Conservation (phyloP, 2,888 invertebrate species). For the Taphrorychus bicolor region DNA sequence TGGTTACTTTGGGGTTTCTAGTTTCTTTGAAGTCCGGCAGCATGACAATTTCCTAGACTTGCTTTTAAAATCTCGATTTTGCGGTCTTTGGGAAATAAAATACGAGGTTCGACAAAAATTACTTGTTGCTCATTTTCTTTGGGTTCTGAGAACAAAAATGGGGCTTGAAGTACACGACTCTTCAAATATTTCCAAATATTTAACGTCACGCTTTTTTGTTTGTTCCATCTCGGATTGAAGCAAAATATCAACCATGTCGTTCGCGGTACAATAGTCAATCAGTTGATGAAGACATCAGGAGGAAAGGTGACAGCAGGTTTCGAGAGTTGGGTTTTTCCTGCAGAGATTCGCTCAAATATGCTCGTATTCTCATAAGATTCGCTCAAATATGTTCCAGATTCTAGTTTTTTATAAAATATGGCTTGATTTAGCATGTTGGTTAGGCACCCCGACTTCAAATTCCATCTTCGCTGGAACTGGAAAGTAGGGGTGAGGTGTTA, state of each 20-base stretch:
- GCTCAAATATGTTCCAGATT: constrained; percentile 18
- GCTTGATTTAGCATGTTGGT: constrained; percentile 16
- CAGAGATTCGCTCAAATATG: constrained; percentile 41
- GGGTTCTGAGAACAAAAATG: no score
- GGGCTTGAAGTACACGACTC: neutral
- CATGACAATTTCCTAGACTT: no score
- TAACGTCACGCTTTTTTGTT: constrained; percentile 10
- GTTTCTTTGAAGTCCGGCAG: no score
- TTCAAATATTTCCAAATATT: neutral
- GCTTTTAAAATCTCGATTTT: no score
- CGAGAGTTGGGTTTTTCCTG: constrained; percentile 44
- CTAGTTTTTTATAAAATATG: constrained; percentile 12
- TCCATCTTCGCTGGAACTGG: neutral
- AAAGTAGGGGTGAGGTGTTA: neutral
- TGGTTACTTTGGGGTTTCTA: neutral
- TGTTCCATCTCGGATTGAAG: constrained; percentile 32
- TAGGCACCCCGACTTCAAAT: no score
- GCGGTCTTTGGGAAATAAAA: no score
- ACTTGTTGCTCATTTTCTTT: no score
- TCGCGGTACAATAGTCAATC: constrained; percentile 43
- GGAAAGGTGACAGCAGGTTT: constrained; percentile 48
- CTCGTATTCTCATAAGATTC: no score
- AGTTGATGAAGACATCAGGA: constrained; percentile 28
- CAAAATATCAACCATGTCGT: constrained; percentile 42
- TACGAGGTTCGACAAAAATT: no score